Base-by-base conservation (phyloP, 2,797 vertebrate genomes). In the Poecilia velifera region DNA sequence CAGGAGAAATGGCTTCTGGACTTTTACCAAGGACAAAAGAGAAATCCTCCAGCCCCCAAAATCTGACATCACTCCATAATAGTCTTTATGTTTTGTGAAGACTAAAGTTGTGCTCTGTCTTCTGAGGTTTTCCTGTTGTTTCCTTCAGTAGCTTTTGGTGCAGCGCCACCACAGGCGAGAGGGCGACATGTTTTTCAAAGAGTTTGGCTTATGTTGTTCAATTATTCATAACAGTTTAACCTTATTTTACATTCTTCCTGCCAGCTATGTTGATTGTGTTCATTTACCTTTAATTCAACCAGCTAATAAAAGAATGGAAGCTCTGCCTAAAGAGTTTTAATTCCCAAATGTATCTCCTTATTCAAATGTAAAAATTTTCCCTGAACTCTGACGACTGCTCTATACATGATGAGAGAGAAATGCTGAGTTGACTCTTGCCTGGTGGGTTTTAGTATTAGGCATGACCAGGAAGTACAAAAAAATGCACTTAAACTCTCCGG, bases 401-500 rank as follows among this genome's bases (percentile, higher is more conserved):
- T 22, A 5, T 10, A 18, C 64, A 41, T 41, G 22, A 70, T 13
- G 41, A 70, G 41, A 70, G 41, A 31, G 64, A 70, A 68, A 36
- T 25, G 49, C 45, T 46, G 59, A 71, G 62, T 77, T 77, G 73
- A 1, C 1, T 3, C 31, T 45, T 20, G 71, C 77, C 51, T 75
- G 64, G 73, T 31, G 62, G 73, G 66, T 36, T 1, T 66, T 62
- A 53, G 80, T 82, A 78, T 76, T 79, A 22, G 59, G 72, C 1
- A 8, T 68, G 84, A 79, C 73, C 82, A 84, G 81, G 78, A 41
- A 71, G 85, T 81, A 82, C 76, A 80, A 36, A 68, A 70, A 45
- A 10, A 22, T 68, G 66, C 66, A 43, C 39, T 70, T 70, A 82
- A 80, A 76, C 25, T 66, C 74, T 82, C 77, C 76, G 45, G 64